Percentiles rank a stretch among this genome's conserved stretches.
Conservation (phyloP, 2,888 invertebrate species). For the Epistrophe eligans region DNA sequence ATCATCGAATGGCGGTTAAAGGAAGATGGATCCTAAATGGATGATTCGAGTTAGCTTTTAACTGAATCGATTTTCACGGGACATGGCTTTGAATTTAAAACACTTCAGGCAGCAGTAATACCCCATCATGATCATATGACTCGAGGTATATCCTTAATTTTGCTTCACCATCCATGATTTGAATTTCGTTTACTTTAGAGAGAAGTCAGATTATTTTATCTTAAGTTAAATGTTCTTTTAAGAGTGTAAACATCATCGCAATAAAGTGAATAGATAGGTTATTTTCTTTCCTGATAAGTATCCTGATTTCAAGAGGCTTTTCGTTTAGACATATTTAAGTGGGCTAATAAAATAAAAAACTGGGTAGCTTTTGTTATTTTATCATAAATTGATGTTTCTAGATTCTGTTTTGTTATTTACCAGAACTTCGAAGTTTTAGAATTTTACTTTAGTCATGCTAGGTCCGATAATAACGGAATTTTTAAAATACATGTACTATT, state of each 20-base stretch:
- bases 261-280: constrained; percentile 8
- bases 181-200: constrained; percentile 16
- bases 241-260: constrained; percentile 3
- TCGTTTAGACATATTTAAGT: background rate
- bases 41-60: constrained; percentile 39
- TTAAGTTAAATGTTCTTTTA: constrained; percentile 19
- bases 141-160: constrained; percentile 14
- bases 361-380: background rate
- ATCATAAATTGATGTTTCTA: background rate
- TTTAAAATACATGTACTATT: background rate
- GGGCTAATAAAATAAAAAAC: no score
- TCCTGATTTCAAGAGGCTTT: background rate
- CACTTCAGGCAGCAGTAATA: constrained; percentile 11
- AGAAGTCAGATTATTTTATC: background rate
- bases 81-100: constrained; percentile 44
- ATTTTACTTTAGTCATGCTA: background rate
- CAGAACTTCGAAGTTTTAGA: background rate
- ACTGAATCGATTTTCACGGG: constrained; percentile 35
- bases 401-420: no score
- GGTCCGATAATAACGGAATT: no score
- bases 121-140: constrained; percentile 3
- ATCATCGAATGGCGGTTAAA: constrained; percentile 5
- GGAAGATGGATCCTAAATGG: constrained; percentile 20
- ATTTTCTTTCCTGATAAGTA: background rate
- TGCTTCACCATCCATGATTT: constrained; percentile 14